phyloP scores from a whole-genome alignment of 2,113 vertebrate genomes.

The Hyperoodon ampullatus region DNA sequence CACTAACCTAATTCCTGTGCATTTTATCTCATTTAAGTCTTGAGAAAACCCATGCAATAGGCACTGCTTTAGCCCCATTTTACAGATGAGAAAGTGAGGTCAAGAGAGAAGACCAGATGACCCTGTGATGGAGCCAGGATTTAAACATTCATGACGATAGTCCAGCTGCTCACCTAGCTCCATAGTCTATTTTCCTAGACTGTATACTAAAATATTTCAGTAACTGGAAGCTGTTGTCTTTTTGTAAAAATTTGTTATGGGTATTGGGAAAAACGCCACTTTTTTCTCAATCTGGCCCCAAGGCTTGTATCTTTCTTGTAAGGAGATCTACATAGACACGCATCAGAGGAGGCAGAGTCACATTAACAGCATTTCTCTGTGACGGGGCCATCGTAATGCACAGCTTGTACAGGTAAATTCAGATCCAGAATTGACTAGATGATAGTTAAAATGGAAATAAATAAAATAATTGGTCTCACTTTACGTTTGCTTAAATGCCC shows the following conservation, averaged over 20 bases:
- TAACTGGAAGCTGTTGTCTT: background rate
- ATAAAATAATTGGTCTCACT: background rate
- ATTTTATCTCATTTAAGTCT: background rate
- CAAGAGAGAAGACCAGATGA: background rate
- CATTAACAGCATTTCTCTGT: background rate
- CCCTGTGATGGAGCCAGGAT: no score
- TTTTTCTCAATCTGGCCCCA: background rate
- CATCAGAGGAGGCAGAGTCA: accelerated
- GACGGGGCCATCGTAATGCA: accelerated
- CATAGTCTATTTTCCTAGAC: background rate
- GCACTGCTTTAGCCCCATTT: background rate
- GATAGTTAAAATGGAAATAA: background rate
- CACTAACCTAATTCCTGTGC: background rate
- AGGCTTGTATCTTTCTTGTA: background rate
- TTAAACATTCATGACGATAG: accelerated
- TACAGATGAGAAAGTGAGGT: background rate
- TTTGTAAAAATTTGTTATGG: background rate
- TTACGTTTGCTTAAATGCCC: background rate
- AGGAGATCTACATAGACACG: accelerated
- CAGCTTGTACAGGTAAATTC: no score
- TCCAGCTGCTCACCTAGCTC: background rate
- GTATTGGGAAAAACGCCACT: background rate
- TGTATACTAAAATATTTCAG: background rate
- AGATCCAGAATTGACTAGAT: background rate
- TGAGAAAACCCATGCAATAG: background rate